phyloP scores from a whole-genome alignment of 1,140 invertebrate species.

The Amphibalanus amphitrite region DNA sequence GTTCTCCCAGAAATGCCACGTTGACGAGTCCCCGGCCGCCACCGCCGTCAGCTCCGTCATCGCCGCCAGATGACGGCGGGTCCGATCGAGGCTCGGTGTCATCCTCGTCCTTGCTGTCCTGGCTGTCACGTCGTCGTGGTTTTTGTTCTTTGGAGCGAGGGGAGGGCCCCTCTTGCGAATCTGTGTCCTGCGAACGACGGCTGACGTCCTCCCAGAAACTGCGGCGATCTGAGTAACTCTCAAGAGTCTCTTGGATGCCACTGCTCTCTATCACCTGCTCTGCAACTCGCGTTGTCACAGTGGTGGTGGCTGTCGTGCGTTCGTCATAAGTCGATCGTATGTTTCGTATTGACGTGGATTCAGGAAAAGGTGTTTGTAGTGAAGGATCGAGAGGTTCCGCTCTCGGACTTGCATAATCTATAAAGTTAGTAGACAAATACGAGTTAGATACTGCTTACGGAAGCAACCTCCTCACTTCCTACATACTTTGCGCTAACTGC shows the following conservation, averaged over 20 bases:
- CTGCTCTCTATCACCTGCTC: background rate
- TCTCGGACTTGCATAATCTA: background rate
- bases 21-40: background rate
- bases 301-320: background rate
- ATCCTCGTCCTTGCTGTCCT: background rate
- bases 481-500: background rate
- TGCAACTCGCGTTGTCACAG: background rate
- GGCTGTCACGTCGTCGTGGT: too few relatives aligned
- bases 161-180: too few relatives aligned
- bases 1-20: background rate
- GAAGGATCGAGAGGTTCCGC: background rate
- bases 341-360: background rate
- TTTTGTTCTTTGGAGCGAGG: background rate
- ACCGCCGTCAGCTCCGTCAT: background rate
- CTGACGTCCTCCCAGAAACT: background rate
- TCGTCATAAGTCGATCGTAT: background rate
- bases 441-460: background rate
- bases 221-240: background rate
- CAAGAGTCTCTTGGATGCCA: background rate
- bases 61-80: background rate
- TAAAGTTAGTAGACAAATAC: background rate
- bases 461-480: background rate
- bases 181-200: background rate
- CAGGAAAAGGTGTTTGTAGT: background rate
- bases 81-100: background rate